Percentiles rank a stretch among this genome's conserved stretches.
phyloP scores from a whole-genome alignment of 2,113 vertebrate species.

The Saccopteryx bilineata region DNA sequence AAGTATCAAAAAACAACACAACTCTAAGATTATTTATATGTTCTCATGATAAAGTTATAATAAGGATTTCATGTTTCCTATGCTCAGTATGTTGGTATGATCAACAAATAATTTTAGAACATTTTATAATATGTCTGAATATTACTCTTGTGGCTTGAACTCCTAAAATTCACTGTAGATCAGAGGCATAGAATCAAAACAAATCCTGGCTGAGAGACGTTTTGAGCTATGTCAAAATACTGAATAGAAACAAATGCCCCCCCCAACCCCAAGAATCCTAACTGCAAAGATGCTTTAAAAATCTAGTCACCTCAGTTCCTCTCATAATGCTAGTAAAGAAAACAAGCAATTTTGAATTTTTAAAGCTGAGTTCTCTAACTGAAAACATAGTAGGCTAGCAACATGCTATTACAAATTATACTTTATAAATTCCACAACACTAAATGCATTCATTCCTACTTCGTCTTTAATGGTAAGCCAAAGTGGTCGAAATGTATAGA shows the following conservation, averaged over 20 bases:
- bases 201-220: conserved; percentile 16
- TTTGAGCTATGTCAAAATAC: conserved; percentile 50
- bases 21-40: neutral
- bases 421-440: neutral
- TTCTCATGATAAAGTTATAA: neutral
- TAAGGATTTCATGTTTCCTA: conserved; percentile 26
- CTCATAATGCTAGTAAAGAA: neutral
- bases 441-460: neutral
- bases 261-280: neutral
- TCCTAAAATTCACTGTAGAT: conserved; percentile 63
- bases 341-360: conserved; percentile 29
- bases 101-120: conserved; percentile 52
- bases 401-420: conserved; percentile 5
- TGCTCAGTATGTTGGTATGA: neutral
- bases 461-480: neutral
- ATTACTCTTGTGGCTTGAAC: conserved; percentile 39
- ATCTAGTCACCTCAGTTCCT: conserved; percentile 22
- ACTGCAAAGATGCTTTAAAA: conserved; percentile 46
- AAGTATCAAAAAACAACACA: conserved; percentile 24
- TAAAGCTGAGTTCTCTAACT: conserved; percentile 35
- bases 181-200: conserved; percentile 67
- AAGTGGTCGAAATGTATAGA: neutral
- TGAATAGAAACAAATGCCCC: conserved; percentile 42
- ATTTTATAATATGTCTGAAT: conserved; percentile 24
- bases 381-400: neutral